These are phyloP conservation scores for Drosophila triauraria DNA, from an alignment of 1,140 invertebrate genomes.

Conservation along the genomic window DNA sequence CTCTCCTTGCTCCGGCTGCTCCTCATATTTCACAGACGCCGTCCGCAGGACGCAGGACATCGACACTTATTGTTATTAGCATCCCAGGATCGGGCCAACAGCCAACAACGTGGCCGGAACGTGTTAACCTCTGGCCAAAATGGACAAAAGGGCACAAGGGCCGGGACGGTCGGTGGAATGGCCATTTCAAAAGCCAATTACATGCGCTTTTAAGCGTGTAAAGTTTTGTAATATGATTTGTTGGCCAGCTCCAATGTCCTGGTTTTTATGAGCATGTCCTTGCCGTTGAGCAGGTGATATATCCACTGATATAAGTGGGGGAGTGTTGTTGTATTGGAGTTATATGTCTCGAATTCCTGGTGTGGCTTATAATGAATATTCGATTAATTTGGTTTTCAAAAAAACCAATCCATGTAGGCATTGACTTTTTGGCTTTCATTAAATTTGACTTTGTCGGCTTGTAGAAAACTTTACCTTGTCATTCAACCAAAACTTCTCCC, in stretches of 20 bases:
- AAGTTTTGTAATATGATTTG: conserved; percentile 84
- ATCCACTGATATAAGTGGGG: background rate
- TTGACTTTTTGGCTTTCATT: too few relatives aligned
- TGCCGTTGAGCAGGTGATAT: background rate
- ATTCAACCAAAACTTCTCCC: too few relatives aligned
- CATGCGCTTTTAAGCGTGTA: conserved; percentile 83
- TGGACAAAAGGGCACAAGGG: background rate
- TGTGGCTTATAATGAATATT: background rate
- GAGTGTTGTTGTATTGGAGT: background rate
- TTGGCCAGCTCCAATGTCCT: conserved; percentile 55
- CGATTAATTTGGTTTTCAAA: too few relatives aligned
- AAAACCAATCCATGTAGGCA: too few relatives aligned
- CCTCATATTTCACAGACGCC: conserved; percentile 78
- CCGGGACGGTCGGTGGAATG: conserved; percentile 7
- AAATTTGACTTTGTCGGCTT: too few relatives aligned
- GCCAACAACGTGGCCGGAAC: conserved; percentile 46
- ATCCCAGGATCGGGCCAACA: conserved; percentile 53
- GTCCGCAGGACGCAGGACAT: conserved; percentile 51
- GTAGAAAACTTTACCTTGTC: too few relatives aligned
- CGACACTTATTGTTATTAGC: conserved; percentile 83
- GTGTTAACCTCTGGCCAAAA: conserved; percentile 70
- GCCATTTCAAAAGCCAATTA: conserved; percentile 82
- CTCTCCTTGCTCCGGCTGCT: conserved; percentile 41
- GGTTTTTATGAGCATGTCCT: conserved; percentile 36
- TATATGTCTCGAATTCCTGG: background rate